A percentile compares a stretch with the other conserved stretches of the same genome.
These are phyloP conservation scores for Rhagophthalmus giganteus DNA, from an alignment of 2,888 invertebrate species.

Conservation along the genomic window DNA sequence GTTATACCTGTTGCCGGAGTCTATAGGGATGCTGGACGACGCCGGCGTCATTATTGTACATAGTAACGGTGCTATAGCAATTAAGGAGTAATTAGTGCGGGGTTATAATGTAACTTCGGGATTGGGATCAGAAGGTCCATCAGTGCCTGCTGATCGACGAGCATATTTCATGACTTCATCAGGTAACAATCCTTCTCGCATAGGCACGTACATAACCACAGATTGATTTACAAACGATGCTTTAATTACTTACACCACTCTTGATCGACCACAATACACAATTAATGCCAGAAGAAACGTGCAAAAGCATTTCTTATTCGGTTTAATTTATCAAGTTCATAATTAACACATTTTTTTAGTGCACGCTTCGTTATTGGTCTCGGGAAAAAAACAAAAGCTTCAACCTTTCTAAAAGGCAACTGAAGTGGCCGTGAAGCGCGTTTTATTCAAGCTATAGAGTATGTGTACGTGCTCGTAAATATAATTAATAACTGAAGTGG, in stretches of 20 bases:
- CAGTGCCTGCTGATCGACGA: constrained; percentile 8
- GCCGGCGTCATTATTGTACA: constrained; percentile 35
- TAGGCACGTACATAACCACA: too few species aligned
- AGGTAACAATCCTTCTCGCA: background rate
- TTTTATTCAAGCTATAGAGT: constrained; percentile 1
- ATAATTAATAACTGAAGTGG: constrained; percentile 5
- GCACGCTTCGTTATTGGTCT: background rate
- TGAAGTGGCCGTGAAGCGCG: constrained; percentile 5
- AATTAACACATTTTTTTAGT: background rate
- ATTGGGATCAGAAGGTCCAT: constrained; percentile 13
- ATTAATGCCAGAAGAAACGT: too few species aligned
- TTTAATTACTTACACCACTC: too few species aligned
- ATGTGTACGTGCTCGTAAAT: constrained; percentile 13
- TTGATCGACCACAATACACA: too few species aligned
- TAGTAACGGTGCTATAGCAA: constrained; percentile 31
- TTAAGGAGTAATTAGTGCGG: constrained; percentile 34
- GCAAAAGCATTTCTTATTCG: too few species aligned
- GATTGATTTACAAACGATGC: too few species aligned
- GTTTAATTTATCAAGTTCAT: background rate
- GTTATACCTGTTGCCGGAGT: constrained; percentile 45
- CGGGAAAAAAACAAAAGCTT: constrained; percentile 10
- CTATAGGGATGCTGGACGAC: constrained; percentile 37
- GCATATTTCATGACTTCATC: background rate
- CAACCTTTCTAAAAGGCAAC: background rate
- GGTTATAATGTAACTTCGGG: constrained; percentile 26